phyloP scores from a whole-genome alignment of 2,113 vertebrate genomes.

The Dipodomys spectabilis region DNA sequence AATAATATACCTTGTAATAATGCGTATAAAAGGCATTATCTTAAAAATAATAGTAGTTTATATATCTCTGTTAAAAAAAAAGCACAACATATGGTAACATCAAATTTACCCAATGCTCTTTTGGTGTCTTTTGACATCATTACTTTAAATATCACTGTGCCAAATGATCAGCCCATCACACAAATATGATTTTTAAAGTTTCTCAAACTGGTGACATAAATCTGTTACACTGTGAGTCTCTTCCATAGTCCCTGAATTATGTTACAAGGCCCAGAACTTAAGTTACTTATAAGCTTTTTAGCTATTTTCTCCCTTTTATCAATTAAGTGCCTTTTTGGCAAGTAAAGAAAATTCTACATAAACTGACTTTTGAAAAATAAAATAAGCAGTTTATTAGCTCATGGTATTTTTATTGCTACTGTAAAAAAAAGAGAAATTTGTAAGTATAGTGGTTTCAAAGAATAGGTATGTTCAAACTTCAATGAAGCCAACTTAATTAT shows the following conservation, averaged over 20 bases:
- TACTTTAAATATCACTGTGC: not conserved
- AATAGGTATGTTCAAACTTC: too few species aligned
- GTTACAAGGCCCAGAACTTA: not conserved
- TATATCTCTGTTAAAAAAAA: not conserved
- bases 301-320: not conserved
- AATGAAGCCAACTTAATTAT: too few species aligned
- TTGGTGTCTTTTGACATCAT: not conserved
- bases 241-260: not conserved
- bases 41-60: not conserved
- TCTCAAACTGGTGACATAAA: not conserved
- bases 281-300: slow-evolving; percentile 7
- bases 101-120: not conserved
- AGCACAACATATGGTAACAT: not conserved
- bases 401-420: not conserved
- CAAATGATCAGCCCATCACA: not conserved
- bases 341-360: not conserved
- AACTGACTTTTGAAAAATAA: not conserved
- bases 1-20: not conserved
- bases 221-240: not conserved
- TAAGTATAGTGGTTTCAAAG: too few species aligned
- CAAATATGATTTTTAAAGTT: not conserved
- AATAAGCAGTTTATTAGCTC: not conserved
- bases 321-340: not conserved
- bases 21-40: not conserved
- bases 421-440: not conserved